Base-by-base conservation (phyloP, 2,797 vertebrate species). In the Muraenolepis orangiensis region DNA sequence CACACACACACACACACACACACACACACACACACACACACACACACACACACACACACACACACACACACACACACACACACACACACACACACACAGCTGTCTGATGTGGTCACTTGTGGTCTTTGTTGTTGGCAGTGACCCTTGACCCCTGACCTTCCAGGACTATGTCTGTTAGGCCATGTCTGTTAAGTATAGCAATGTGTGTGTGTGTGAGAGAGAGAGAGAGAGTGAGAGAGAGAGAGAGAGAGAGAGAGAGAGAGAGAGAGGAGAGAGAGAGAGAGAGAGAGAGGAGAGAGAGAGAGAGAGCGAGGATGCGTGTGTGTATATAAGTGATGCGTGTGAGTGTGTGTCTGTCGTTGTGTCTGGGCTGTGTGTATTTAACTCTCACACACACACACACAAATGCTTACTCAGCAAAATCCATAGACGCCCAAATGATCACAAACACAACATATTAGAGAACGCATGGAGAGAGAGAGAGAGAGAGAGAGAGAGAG, bases 61-160 rank as follows among this genome's bases (percentile, higher is more conserved):
- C 70, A 67, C 74, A 68, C 71, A 69, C 46, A 70, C 72, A 73
- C 72, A 77, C 70, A 20, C 66, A 74, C 71, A 75, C 64, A 57
- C 42, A 32, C 40, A 34, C 32, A 34, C 32, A 34, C 32, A 34
- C 32, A 34, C 32, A 34, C 32, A 34, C 32, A 34, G 32, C n/a
- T 6, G 23, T 36, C 66, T 57, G 74, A 70, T 36, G n/a, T 28
- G 71, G 46, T 75, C 66, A 13, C 2, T 30, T 68, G n/a, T n/a
- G 31, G 0, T 73, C 76, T 83, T 87, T 86, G 74, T 78, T 74
- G 71, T 32, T 57, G 57, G 14, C 69, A 13, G 6, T 81, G 78
- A 90, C 82, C 82, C 84, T 75, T 88, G 74, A 90, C 86, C 80
- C 79, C 46, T 51, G 46, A 34, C 32, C 32, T 40, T 76, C 73